Evolutionary conservation across 2,797 vertebrate genomes (phyloP), one percentile per base, ranked within the genome.

Genomic region (Bradypodion ventrale): DNA sequence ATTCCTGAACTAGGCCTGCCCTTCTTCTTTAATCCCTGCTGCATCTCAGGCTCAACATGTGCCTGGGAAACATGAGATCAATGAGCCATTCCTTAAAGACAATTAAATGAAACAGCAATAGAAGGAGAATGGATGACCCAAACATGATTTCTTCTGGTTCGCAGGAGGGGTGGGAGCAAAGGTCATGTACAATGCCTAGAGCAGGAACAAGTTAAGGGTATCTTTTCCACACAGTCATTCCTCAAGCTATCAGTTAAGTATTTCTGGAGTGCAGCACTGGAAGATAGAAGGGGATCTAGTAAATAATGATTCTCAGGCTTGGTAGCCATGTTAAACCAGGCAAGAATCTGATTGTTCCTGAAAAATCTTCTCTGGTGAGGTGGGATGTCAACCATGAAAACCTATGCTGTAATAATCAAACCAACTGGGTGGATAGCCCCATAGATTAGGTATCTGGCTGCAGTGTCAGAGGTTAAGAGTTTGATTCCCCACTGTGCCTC

Each of bases 31-130:
- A 72, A 83, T 86, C 25, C 82, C 25, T 62, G 1, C 29, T 81
- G 37, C 10, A 27, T 65, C 77, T 83, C 46, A n/a, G 75, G 75
- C 81, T 86, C 92, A 78, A 63, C 49, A 27, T 75, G 63, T 87
- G 1, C 52, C 83, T 60, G 7, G 29, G 73, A 86, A n/a, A 81
- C 49, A 7, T 65, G 44, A 79, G 85, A 86, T 90, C 93, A 89
- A 82, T 87, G 70, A 86, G 78, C 1, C 13, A 32, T 87, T 92
- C 27, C n/a, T 82, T 19, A 40, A 87, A 79, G 46, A 90, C 29
- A 80, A 68, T 82, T 80, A 66, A 83, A 75, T 15, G 65, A 59
- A 76, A 77, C 5, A 0, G 44, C 7, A 0, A 32, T 83, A 2
- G 27, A 59, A 80, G 29, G 44, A 35, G 7, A 7, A 0, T 8